Percentiles rank a stretch among this genome's conserved stretches.
These are phyloP conservation scores for Tretioscincus oriximinensis DNA, from an alignment of 2,113 vertebrate species.

Conservation along the genomic window DNA sequence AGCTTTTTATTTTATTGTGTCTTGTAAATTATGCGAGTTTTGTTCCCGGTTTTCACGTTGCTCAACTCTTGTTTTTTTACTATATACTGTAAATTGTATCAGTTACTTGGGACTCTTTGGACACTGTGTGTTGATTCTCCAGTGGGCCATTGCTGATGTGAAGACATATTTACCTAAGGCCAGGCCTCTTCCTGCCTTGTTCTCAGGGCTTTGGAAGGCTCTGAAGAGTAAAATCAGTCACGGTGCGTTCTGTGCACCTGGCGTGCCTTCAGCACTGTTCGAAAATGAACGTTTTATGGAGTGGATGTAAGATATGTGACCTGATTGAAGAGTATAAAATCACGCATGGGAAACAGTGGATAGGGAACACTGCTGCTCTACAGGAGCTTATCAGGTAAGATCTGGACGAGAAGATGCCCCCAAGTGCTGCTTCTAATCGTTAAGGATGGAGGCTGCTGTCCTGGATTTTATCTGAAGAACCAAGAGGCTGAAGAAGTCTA, in stretches of 20 bases:
- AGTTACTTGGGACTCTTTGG: not conserved
- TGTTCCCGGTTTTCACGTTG: slow-evolving; percentile 11
- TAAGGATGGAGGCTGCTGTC: too few relatives aligned
- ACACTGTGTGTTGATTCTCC: not conserved
- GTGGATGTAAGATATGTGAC: not conserved
- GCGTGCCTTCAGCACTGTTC: not conserved
- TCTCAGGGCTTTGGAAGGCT: not conserved
- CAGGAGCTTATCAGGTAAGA: too few relatives aligned
- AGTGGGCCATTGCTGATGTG: not conserved
- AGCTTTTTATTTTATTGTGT: not conserved
- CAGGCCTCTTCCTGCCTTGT: not conserved
- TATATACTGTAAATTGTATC: slow-evolving; percentile 6
- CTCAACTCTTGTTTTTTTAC: not conserved
- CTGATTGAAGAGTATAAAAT: too few relatives aligned
- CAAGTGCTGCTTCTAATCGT: too few relatives aligned
- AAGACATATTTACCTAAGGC: not conserved
- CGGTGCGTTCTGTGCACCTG: not conserved
- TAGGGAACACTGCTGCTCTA: too few relatives aligned
- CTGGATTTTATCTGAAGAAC: too few relatives aligned
- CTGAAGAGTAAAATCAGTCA: not conserved
- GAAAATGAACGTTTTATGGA: not conserved
- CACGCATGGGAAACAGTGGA: too few relatives aligned
- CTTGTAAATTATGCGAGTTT: slow-evolving; percentile 11
- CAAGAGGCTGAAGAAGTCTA: too few relatives aligned
- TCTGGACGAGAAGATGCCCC: too few relatives aligned